Evolutionary conservation across 2,113 vertebrate genomes (phyloP).

Genomic region (Anolis sagrei): DNA sequence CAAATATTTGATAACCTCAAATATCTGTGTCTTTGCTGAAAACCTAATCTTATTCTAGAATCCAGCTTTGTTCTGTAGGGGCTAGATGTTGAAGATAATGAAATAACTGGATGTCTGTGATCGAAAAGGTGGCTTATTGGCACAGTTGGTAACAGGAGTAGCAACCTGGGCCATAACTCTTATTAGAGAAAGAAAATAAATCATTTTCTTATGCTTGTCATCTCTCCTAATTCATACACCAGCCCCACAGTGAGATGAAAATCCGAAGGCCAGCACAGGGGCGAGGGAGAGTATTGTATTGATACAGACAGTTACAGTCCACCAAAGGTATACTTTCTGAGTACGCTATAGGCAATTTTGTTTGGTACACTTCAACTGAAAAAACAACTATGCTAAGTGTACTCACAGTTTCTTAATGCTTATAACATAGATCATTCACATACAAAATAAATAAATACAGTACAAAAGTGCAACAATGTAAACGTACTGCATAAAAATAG

Average conservation of each 20-base stretch:
- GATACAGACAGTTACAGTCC: neutral
- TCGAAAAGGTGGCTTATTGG: neutral
- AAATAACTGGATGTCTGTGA: neutral
- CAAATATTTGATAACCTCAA: neutral
- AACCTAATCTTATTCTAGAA: neutral
- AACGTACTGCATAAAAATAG: too few relatives aligned
- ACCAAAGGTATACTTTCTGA: neutral
- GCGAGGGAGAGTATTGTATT: neutral
- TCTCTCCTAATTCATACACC: neutral
- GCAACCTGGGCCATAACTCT: neutral
- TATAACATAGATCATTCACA: too few relatives aligned
- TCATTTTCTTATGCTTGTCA: neutral
- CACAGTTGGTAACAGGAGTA: neutral
- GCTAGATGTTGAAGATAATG: neutral
- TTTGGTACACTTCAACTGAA: slow-evolving; percentile 8
- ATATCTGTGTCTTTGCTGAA: neutral
- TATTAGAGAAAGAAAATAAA: neutral
- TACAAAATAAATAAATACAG: too few relatives aligned
- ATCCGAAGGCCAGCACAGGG: neutral
- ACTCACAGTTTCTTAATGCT: too few relatives aligned
- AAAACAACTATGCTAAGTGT: too few relatives aligned
- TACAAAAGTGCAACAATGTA: too few relatives aligned
- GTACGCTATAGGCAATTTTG: fast-evolving
- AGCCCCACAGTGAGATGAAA: slow-evolving; percentile 2
- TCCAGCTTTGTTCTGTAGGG: neutral